These are phyloP conservation scores for Steinernema carpocapsae DNA, from an alignment of 2,888 invertebrate genomes.

Conservation along the genomic window DNA sequence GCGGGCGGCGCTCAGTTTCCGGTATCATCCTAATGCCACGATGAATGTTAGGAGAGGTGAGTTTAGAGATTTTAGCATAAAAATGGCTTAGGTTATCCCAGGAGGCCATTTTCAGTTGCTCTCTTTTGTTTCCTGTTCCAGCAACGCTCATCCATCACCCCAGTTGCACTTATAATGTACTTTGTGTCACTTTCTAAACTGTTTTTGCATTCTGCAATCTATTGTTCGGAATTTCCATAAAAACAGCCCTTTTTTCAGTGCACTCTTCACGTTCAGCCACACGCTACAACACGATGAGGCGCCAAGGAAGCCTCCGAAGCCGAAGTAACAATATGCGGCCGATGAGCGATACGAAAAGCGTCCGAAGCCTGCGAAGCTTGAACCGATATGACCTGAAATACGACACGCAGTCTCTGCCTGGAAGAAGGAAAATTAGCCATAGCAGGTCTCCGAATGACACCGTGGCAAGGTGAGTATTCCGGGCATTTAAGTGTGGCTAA, in stretches of 20 bases:
- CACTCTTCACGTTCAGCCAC: conserved; percentile 64
- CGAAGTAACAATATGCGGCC: conserved; percentile 16
- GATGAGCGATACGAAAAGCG: conserved; percentile 60
- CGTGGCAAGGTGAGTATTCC: conserved; percentile 34
- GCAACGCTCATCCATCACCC: conserved; percentile 17
- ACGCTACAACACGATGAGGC: conserved; percentile 59
- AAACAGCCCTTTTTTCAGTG: conserved; percentile 45
- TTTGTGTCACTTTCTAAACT: neutral
- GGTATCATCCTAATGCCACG: conserved; percentile 68
- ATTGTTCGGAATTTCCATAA: neutral
- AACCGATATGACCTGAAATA: conserved; percentile 48
- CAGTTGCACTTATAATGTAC: neutral
- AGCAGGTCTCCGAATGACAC: conserved; percentile 34
- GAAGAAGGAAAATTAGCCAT: conserved; percentile 52
- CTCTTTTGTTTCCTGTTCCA: no score
- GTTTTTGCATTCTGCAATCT: neutral
- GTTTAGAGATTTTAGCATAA: no score
- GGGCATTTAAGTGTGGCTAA: no score
- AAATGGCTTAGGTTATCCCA: no score
- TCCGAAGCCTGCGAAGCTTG: conserved; percentile 56
- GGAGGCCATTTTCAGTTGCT: no score
- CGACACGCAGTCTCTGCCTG: conserved; percentile 65
- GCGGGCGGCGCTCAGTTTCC: conserved; percentile 66
- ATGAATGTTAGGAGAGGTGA: conserved; percentile 64
- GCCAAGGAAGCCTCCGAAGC: conserved; percentile 60